A percentile compares a stretch with the other conserved stretches of the same genome.
Conservation (phyloP, 1,140 invertebrate species). For the Dendroctonus valens region DNA sequence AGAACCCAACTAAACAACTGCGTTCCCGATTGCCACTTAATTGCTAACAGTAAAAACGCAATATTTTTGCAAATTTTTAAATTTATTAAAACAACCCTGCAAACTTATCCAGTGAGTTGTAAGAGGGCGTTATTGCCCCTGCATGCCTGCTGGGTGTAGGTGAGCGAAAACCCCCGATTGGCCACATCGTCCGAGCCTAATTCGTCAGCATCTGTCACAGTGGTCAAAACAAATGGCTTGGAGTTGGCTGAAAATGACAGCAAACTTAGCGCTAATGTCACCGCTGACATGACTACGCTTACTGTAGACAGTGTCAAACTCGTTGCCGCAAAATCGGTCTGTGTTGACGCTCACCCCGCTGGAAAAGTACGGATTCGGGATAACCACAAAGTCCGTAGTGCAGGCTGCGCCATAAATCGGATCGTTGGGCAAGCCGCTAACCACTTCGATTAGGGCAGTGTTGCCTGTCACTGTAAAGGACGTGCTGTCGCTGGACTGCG, state of each 20-base stretch:
- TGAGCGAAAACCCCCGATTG: constrained; percentile 71
- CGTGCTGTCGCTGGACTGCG: constrained; percentile 53
- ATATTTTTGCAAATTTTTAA: too few relatives aligned
- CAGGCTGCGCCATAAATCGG: constrained; percentile 49
- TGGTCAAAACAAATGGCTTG: constrained; percentile 73
- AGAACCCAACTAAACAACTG: too few relatives aligned
- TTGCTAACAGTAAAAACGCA: too few relatives aligned
- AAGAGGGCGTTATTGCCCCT: constrained; percentile 15
- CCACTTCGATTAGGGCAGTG: constrained; percentile 34
- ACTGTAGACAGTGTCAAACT: constrained; percentile 65
- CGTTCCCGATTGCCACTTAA: too few relatives aligned
- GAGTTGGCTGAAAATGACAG: constrained; percentile 54
- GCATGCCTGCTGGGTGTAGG: constrained; percentile 68
- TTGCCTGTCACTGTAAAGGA: constrained; percentile 72
- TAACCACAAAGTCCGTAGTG: constrained; percentile 69
- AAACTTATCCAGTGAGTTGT: not conserved
- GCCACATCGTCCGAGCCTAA: constrained; percentile 55
- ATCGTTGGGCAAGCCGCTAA: constrained; percentile 46
- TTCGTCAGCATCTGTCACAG: constrained; percentile 61
- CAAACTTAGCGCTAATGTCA: not conserved
- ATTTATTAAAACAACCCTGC: too few relatives aligned
- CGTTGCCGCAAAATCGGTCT: constrained; percentile 74
- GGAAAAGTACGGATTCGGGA: constrained; percentile 64
- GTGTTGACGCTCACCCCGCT: constrained; percentile 49
- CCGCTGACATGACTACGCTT: constrained; percentile 42